These are phyloP conservation scores for Strix aluco DNA, from an alignment of 2,113 vertebrate species.

Conservation along the genomic window DNA sequence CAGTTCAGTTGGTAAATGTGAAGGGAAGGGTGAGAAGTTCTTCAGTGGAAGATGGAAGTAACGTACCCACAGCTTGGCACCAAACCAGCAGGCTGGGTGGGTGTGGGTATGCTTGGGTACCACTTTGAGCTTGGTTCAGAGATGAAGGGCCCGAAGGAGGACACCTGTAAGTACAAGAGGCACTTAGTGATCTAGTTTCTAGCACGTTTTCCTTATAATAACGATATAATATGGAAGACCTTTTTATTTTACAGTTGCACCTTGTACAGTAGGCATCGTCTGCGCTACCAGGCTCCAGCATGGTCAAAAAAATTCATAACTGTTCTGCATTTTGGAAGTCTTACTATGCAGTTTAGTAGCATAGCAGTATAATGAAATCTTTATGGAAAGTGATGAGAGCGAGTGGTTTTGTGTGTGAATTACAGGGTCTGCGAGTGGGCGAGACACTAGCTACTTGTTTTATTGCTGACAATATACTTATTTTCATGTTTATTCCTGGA, in stretches of 20 bases:
- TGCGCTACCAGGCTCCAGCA: neutral
- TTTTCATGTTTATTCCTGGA: slow-evolving; percentile 48
- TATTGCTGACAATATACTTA: slow-evolving; percentile 42
- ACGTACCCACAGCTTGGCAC: neutral
- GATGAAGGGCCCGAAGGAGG: neutral
- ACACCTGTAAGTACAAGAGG: neutral
- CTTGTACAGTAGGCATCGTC: neutral
- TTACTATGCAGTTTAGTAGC: neutral
- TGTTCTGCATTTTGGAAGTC: neutral
- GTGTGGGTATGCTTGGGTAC: neutral
- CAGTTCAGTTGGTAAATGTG: neutral
- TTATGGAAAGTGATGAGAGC: neutral
- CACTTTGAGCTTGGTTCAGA: neutral
- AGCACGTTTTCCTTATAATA: neutral
- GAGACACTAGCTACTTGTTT: slow-evolving; percentile 44
- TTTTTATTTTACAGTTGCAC: neutral
- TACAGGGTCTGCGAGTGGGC: neutral
- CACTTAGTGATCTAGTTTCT: neutral
- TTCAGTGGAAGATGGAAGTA: neutral
- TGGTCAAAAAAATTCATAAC: neutral
- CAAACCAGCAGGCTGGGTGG: neutral
- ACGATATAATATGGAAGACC: neutral
- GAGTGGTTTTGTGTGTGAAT: slow-evolving; percentile 20
- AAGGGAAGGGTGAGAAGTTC: neutral
- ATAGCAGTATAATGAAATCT: neutral